phyloP scores from a whole-genome alignment of 2,888 invertebrate species.

The Cybosia mesomella region DNA sequence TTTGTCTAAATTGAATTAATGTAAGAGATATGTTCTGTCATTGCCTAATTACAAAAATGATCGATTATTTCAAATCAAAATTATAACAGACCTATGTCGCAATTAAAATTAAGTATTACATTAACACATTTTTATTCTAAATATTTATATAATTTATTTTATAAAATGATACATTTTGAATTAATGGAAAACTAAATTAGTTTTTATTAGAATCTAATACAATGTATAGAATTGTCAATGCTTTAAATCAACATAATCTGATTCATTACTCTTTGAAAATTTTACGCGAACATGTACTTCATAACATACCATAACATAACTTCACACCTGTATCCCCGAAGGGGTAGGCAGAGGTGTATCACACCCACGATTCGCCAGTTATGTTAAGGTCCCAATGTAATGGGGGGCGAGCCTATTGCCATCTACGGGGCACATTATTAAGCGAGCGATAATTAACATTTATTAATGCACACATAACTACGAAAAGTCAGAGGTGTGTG shows the following conservation, averaged over 20 bases:
- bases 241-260: slow-evolving; percentile 11
- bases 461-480: too few relatives aligned
- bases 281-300: slow-evolving; percentile 5
- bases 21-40: slow-evolving; percentile 61
- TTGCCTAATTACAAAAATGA: slow-evolving; percentile 33
- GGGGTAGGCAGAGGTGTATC: too few relatives aligned
- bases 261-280: slow-evolving; percentile 9
- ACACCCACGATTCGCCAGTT: too few relatives aligned
- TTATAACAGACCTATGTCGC: not conserved
- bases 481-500: too few relatives aligned
- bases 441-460: too few relatives aligned
- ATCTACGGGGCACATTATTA: too few relatives aligned
- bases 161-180: slow-evolving; percentile 15
- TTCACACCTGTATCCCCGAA: too few relatives aligned
- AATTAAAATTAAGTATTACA: not conserved
- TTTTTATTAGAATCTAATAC: not conserved
- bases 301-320: too few relatives aligned
- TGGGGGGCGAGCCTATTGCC: too few relatives aligned
- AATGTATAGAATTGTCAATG: not conserved
- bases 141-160: slow-evolving; percentile 16
- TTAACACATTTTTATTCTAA: slow-evolving; percentile 17
- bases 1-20: slow-evolving; percentile 47
- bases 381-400: too few relatives aligned
- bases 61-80: slow-evolving; percentile 6
- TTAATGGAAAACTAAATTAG: not conserved